A percentile compares a stretch with the other conserved stretches of the same genome.
phyloP scores from a whole-genome alignment of 2,797 vertebrate species.

The Columba guinea region DNA sequence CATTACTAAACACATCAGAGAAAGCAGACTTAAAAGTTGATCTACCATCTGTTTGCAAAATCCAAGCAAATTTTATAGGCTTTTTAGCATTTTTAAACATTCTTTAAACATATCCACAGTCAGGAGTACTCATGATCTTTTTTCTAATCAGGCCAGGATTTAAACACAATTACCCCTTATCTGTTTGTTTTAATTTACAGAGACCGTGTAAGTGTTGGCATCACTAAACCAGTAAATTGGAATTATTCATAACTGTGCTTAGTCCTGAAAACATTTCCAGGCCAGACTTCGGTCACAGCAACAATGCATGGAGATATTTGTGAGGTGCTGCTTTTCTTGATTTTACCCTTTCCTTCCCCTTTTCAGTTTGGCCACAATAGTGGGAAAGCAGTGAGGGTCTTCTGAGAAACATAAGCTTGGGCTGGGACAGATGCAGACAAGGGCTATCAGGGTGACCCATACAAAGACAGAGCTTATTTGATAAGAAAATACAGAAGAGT shows the following conservation, averaged over 20 bases:
- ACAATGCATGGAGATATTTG: background rate
- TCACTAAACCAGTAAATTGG: background rate
- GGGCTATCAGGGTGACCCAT: background rate
- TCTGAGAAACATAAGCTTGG: background rate
- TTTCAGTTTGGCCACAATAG: background rate
- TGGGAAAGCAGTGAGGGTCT: background rate
- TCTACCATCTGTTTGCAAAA: conserved; percentile 65
- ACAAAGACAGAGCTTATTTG: background rate
- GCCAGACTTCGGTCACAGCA: background rate
- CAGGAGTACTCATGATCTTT: background rate
- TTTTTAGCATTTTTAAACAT: conserved; percentile 32
- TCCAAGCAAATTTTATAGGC: conserved; percentile 26
- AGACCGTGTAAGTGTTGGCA: background rate
- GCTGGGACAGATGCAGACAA: background rate
- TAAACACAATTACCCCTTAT: background rate
- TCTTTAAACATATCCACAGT: background rate
- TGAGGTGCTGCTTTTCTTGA: background rate
- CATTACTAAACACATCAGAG: conserved; percentile 58
- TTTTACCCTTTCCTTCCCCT: background rate
- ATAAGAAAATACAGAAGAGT: background rate
- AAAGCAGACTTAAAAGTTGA: conserved; percentile 54
- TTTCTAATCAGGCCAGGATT: background rate
- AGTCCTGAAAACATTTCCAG: background rate
- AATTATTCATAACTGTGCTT: background rate
- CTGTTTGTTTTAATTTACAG: background rate